Base-by-base conservation (phyloP, 2,888 invertebrate genomes). In the Allophyes oxyacanthae region DNA sequence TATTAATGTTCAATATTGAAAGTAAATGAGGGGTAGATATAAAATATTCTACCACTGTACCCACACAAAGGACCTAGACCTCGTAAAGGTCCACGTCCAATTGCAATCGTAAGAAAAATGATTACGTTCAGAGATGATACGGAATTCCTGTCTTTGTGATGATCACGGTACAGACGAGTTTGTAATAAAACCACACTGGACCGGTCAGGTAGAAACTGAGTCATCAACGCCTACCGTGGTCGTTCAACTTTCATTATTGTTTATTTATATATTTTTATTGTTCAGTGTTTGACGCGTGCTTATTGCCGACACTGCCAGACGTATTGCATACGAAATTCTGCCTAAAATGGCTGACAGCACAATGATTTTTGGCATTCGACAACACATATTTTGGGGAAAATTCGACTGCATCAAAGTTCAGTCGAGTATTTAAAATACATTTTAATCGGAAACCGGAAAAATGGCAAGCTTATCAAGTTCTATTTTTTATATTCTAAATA, bases 191-290 rank as follows among this genome's bases (percentile, higher is more conserved):
- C 78, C 75, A 78, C 77, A 74, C 73, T 71, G 81, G 82, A 72
- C 78, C 79, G 78, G 86, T 86, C 90, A 90, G 91, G 91, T 91
- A 89, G 81, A 83, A 82, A 82, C 85, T 91, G 91, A 92, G 84
- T 91, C 91, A 91, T 86, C 85, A 86, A 73, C 72, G 73, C 73
- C 72, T 61, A 44, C 64, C 74, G 73, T 90, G 91, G 91, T 88
- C 92, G 86, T 92, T 92, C 92, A 92, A 91, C 92, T 89, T 89
- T 80, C 85, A 80, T 87, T 86, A 89, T 88, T 88, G 85, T 89
- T 91, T 89, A 86, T 89, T 88, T 88, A 84, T 88, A 84, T 88
- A 77, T 87, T 87, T 87, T 90, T 88, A 87, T 83, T 84, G 82
- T 82, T 75, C 67, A 78, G 62, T 64, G 55, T 64, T 81, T 85